A percentile compares a stretch with the other conserved stretches of the same genome.
These are phyloP conservation scores for Corynorhinus townsendii DNA, from an alignment of 2,113 vertebrate genomes.

Conservation along the genomic window DNA sequence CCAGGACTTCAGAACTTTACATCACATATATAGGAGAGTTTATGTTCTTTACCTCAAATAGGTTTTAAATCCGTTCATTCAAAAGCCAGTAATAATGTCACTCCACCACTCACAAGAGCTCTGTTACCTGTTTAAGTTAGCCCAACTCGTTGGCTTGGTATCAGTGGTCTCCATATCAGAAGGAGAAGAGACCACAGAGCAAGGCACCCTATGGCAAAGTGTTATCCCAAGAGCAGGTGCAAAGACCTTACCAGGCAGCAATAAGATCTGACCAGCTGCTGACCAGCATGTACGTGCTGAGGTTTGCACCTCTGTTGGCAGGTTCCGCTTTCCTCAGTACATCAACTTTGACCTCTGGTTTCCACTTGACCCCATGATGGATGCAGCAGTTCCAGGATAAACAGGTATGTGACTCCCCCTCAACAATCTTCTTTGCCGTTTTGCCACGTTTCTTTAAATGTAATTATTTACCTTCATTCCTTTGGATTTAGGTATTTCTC, in stretches of 20 bases:
- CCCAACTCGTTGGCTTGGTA: background rate
- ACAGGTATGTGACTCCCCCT: background rate
- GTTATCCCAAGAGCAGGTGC: background rate
- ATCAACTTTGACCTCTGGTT: background rate
- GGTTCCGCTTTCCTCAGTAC: background rate
- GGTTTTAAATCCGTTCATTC: background rate
- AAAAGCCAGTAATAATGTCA: background rate
- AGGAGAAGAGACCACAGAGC: background rate
- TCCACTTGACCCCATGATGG: background rate
- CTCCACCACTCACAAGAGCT: background rate
- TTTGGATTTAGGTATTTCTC: background rate
- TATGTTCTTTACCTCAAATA: background rate
- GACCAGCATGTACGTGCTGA: background rate
- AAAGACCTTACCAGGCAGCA: background rate
- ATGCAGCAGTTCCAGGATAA: background rate
- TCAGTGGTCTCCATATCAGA: background rate
- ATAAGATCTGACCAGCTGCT: background rate
- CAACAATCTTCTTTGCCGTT: background rate
- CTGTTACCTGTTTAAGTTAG: background rate
- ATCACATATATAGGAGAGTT: background rate
- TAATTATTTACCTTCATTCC: background rate
- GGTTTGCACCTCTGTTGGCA: background rate
- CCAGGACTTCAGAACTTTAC: background rate
- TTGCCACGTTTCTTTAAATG: background rate
- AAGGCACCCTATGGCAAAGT: background rate